Base-by-base conservation (phyloP, 2,888 invertebrate species). In the Nymphalis polychloros region DNA sequence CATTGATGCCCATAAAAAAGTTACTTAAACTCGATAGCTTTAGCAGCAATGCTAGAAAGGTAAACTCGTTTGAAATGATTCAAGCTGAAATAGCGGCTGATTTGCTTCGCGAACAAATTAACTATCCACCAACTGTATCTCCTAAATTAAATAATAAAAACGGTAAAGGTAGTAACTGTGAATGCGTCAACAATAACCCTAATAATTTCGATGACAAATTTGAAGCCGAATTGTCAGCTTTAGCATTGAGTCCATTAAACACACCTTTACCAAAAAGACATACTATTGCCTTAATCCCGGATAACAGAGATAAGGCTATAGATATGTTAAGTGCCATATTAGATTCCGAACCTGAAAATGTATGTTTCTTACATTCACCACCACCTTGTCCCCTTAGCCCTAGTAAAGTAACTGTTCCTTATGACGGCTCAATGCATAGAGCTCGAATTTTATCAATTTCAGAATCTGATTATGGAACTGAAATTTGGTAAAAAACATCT, bases 91-190 rank as follows among this genome's bases (percentile, higher is more conserved):
- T 94, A 74, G 89, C 93, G 59, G 94, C 93, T 19, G 94, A 94
- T 81, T 90, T 95, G 76, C 89, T 95, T 78, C 94, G 94, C 69
- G 95, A 95, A 79, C 92, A 94, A 81, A 96, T 95, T 72, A 95
- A 95, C 86, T 95, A 95, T 85, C 95, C 95, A 0, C 88, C 95
- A 63, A 94, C 94, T 23, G 94, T 95, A 4, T 94, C 94, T 64
- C 94, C 94, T 65, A 94, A 94, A 84, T 81, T 89, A 50, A 84
- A 77, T 70, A 87, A 88, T 73, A 86, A 82, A 78, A 84, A 75
- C 71, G 74, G 81, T 77, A 88, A 89, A 71, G 83, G 81, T 81
- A 79, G 85, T 75, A 81, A 84, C 71, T 89, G 85, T 74, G 85
- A 87, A 78, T 88, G 84, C 79, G 76, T 80, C 64, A 79, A 83